These are phyloP conservation scores for Microcaecilia unicolor DNA, from an alignment of 2,797 vertebrate species.

Conservation along the genomic window DNA sequence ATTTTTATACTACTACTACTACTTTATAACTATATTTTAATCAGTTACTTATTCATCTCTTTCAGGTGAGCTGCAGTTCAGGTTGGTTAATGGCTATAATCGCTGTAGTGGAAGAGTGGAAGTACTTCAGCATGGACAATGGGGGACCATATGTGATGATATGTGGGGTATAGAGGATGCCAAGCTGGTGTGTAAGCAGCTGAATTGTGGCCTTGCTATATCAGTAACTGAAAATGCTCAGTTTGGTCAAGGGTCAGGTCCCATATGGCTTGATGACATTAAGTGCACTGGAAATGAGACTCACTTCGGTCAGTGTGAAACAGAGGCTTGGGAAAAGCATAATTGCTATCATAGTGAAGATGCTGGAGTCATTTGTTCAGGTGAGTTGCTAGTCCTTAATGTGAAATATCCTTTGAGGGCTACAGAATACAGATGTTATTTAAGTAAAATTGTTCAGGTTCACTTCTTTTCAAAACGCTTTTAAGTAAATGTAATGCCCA, in stretches of 20 bases:
- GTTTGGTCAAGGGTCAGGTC: constrained; percentile 40
- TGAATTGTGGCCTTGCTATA: constrained; percentile 20
- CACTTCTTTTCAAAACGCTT: too few relatives aligned
- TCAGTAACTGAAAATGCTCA: constrained; percentile 30
- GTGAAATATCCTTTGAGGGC: too few relatives aligned
- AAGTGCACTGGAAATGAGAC: constrained; percentile 34
- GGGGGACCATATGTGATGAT: constrained; percentile 46
- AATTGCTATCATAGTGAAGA: constrained; percentile 49
- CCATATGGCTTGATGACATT: constrained; percentile 48
- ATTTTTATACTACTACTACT: too few relatives aligned
- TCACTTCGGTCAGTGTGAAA: constrained; percentile 27
- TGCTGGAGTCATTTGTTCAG: constrained; percentile 32
- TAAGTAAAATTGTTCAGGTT: too few relatives aligned
- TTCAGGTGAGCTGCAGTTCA: too few relatives aligned
- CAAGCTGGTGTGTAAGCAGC: constrained; percentile 28
- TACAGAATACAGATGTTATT: too few relatives aligned
- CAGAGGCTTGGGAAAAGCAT: constrained; percentile 40
- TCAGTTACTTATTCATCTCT: too few relatives aligned
- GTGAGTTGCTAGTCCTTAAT: constrained; percentile 17
- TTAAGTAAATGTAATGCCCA: too few relatives aligned
- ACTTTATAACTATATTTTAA: too few relatives aligned
- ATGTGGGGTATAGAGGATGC: constrained; percentile 39
- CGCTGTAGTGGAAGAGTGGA: constrained; percentile 43
- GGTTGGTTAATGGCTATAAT: too few relatives aligned
- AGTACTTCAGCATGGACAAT: constrained; percentile 25